Base-by-base conservation (phyloP, 1,140 invertebrate species). In the Cherax quadricarinatus region DNA sequence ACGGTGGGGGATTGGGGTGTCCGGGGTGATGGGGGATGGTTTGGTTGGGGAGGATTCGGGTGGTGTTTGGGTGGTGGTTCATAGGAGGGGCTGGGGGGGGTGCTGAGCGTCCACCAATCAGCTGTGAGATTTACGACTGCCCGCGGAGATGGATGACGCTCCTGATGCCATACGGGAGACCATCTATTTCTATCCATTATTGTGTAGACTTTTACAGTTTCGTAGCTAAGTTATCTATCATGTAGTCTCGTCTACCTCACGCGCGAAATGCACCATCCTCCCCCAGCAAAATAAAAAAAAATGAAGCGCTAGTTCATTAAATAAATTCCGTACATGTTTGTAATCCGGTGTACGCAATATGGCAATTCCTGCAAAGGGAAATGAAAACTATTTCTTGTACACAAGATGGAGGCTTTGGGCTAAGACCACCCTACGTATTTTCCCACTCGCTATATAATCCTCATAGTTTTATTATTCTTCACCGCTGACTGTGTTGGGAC, bases 31-130 rank as follows among this genome's bases (percentile, higher is more conserved):
- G 48, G 18, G 53, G 82, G 18, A 12, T 4, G 57, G 57, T 21
- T 48, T 24, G 82, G 18, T 24, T 14, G 57, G 49, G 12, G 84
- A 24, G 85, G n/a, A 16, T 57, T 24, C 3, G 48, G 21, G 73
- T n/a, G 49, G 30, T n/a, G 70, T 30, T 14, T 0, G 62, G 57
- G 53, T 4, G 6, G 79, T 30, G 30, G 49, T 21, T 12, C 79
- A 49, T 30, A 10, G 21, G 53, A 75, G 83, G 57, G 70, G 70
- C 70, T 81, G 81, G 18, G 82, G 89, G 81, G 90, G 84, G 90
- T 86, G 90, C 90, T 91, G 90, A 91, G 90, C 90, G 90, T 91
- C 90, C 90, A 91, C 90, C 90, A 91, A 91, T 91, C 90, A 91
- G 90, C 90, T 91, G 90, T 91, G 90, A 91, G 90, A 91, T 91